Conservation (phyloP, 1,140 invertebrate genomes). For the Ganaspis sp. region DNA sequence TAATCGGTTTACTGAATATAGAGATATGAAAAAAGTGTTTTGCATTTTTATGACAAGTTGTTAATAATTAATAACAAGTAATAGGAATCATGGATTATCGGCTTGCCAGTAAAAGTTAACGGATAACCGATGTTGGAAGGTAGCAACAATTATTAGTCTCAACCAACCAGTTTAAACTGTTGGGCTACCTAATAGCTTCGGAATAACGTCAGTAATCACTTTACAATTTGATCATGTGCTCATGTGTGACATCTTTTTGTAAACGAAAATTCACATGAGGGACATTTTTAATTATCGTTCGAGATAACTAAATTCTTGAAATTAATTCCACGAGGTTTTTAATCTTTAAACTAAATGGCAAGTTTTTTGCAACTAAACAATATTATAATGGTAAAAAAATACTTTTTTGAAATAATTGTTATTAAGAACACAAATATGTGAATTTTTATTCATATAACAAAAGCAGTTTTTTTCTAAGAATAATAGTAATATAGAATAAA, state of each 20-base stretch:
- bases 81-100: not conserved
- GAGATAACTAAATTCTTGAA: not conserved
- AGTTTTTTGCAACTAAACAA: too few species aligned
- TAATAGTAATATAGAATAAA: too few species aligned
- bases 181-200: conserved; percentile 37
- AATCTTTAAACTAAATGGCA: not conserved
- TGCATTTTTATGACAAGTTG: not conserved
- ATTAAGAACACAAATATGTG: too few species aligned
- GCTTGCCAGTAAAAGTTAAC: conserved; percentile 23
- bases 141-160: conserved; percentile 37
- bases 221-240: conserved; percentile 20
- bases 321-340: not conserved
- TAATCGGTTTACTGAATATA: too few species aligned
- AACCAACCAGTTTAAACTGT: conserved; percentile 36
- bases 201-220: conserved; percentile 40
- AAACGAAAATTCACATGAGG: not conserved
- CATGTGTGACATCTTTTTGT: conserved; percentile 5
- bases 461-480: too few species aligned
- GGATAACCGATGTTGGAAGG: conserved; percentile 10
- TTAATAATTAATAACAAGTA: not conserved
- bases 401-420: too few species aligned
- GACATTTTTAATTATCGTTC: not conserved
- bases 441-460: too few species aligned
- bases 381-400: too few species aligned
- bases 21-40: not conserved